phyloP scores from a whole-genome alignment of 2,113 vertebrate species.

The Oncorhynchus nerka region DNA sequence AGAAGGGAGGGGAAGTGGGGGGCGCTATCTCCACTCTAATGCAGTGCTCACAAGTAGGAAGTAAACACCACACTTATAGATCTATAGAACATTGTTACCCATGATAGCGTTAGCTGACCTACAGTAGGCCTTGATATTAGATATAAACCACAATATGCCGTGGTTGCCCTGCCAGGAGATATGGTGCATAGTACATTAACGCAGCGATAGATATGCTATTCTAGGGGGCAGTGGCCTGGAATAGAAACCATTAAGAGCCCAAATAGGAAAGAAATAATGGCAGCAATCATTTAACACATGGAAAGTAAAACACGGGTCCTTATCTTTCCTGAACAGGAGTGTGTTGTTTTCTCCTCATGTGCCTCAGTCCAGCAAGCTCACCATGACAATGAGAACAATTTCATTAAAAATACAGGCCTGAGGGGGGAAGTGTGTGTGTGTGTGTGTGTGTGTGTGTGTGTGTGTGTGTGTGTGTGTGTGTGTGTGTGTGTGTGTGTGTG shows the following conservation, averaged over 20 bases:
- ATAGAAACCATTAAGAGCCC: constrained; percentile 20
- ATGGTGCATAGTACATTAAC: constrained; percentile 4
- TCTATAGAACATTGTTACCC: not conserved
- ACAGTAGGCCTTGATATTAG: not conserved
- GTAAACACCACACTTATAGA: not conserved
- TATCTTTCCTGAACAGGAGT: constrained; percentile 46
- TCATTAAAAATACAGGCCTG: constrained; percentile 11
- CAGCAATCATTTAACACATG: constrained; percentile 37
- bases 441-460: constrained; percentile 1
- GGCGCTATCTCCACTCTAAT: too few species aligned
- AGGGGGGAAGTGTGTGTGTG: not conserved
- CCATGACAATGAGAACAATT: constrained; percentile 34
- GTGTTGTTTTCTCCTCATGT: constrained; percentile 24
- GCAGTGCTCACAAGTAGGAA: too few species aligned
- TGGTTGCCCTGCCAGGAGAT: not conserved
- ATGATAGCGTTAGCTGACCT: not conserved
- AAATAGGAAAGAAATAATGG: constrained; percentile 36
- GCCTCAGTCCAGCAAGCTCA: constrained; percentile 24
- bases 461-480: not conserved
- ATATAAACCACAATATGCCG: not conserved
- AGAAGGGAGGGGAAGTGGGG: too few species aligned
- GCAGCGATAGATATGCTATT: constrained; percentile 7
- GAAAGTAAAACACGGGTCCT: constrained; percentile 25
- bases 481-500: not conserved
- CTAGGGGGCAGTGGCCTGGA: constrained; percentile 2